phyloP scores from a whole-genome alignment of 2,888 invertebrate species.

The Cryptophagus acutangulus region DNA sequence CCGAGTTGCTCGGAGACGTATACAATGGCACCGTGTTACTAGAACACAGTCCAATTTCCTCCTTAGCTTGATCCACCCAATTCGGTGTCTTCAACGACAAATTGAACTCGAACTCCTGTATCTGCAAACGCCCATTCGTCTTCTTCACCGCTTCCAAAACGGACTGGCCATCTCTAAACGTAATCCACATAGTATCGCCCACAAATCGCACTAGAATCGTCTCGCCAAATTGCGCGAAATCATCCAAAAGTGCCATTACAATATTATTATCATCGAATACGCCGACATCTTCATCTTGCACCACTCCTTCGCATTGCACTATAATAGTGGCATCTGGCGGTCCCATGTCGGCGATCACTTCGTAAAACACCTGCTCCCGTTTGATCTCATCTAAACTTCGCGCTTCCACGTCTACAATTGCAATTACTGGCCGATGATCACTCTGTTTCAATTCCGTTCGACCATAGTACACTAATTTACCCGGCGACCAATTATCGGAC shows the following conservation, averaged over 20 bases:
- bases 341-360: constrained; percentile 78
- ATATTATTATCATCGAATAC: constrained; percentile 76
- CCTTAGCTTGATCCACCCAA: constrained; percentile 77
- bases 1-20: constrained; percentile 38
- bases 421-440: constrained; percentile 94
- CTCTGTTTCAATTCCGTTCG: constrained; percentile 94
- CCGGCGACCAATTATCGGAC: constrained; percentile 62
- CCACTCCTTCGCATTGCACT: constrained; percentile 50
- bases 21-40: constrained; percentile 78
- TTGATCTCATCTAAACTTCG: constrained; percentile 72
- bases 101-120: constrained; percentile 62
- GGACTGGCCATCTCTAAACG: constrained; percentile 84
- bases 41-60: constrained; percentile 78
- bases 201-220: constrained; percentile 88
- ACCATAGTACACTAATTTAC: constrained; percentile 82
- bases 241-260: constrained; percentile 73
- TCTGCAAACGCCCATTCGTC: constrained; percentile 49
- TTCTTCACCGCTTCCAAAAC: constrained; percentile 65
- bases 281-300: constrained; percentile 51
- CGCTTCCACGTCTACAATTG: constrained; percentile 83
- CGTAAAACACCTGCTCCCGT: constrained; percentile 73
- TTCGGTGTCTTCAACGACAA: constrained; percentile 77
- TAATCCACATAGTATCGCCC: constrained; percentile 84
- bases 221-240: constrained; percentile 80
- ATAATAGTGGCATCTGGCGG: constrained; percentile 94